Conservation (phyloP, 2,113 vertebrate genomes). For the Carassius auratus region DNA sequence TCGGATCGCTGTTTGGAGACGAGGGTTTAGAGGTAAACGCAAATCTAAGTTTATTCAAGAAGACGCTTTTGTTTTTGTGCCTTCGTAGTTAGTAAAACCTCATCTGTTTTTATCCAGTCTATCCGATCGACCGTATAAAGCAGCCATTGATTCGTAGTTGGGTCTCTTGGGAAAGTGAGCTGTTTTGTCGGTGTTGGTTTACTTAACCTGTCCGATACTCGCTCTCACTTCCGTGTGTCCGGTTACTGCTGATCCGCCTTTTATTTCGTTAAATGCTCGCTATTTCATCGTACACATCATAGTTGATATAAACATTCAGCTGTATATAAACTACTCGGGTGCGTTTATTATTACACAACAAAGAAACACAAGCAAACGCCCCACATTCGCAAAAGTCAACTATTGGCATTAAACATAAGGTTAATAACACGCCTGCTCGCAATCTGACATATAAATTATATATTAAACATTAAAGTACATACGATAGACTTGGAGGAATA, state of each 20-base stretch:
- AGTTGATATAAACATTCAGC: neutral
- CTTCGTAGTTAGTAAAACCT: neutral
- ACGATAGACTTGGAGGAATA: neutral
- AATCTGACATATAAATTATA: no score
- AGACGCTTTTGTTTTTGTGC: neutral
- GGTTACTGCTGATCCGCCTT: conserved; percentile 35
- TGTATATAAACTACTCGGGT: neutral
- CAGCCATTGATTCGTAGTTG: neutral
- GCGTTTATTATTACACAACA: conserved; percentile 1
- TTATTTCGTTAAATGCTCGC: neutral
- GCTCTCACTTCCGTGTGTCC: conserved; percentile 54
- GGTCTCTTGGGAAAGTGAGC: neutral
- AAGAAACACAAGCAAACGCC: neutral
- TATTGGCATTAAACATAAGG: neutral
- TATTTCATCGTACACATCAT: neutral
- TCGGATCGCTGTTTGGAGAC: conserved; percentile 18
- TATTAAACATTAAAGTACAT: neutral
- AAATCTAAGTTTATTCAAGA: neutral
- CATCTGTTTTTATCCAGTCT: neutral
- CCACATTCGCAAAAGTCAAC: neutral
- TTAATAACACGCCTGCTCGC: no score
- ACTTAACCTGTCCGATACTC: conserved; percentile 48
- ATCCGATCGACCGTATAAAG: neutral
- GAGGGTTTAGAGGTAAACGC: conserved; percentile 21
- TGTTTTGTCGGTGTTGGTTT: conserved; percentile 40